These are phyloP conservation scores for Neolamprologus falcicula DNA, from an alignment of 2,113 vertebrate genomes.

Conservation along the genomic window DNA sequence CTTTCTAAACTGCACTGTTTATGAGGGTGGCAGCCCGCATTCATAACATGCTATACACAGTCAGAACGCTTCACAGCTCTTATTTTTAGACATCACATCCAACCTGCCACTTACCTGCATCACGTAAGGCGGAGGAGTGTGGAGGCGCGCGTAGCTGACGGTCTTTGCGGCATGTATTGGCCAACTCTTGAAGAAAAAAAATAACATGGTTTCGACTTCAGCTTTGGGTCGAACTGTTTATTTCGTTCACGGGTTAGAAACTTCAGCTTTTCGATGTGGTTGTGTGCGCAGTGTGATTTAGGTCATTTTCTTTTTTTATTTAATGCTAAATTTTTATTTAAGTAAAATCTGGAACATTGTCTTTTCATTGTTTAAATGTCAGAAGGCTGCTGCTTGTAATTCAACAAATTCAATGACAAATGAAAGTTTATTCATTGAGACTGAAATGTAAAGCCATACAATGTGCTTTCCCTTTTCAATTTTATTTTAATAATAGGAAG, in stretches of 20 bases:
- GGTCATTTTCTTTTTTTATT: background rate
- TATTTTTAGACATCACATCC: slow-evolving; percentile 39
- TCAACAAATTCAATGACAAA: background rate
- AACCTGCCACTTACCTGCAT: slow-evolving; percentile 22
- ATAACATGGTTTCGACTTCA: background rate
- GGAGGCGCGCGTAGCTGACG: background rate
- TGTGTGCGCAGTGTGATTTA: background rate
- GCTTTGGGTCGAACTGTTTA: background rate
- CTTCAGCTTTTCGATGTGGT: background rate
- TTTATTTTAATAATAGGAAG: background rate
- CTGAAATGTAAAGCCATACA: background rate
- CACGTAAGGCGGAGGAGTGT: background rate
- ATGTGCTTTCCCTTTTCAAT: background rate
- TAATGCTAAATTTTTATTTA: background rate
- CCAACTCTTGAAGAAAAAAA: background rate
- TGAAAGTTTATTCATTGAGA: background rate
- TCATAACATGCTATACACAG: background rate
- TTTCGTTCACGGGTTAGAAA: background rate
- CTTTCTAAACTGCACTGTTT: background rate
- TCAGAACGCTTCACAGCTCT: background rate
- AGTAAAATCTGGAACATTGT: background rate
- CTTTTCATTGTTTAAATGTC: background rate
- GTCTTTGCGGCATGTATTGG: background rate
- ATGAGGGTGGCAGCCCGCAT: background rate
- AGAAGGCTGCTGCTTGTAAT: background rate